Conservation (phyloP, 37 sponge, comb jelly and placozoan genomes). For the Ephydatia muelleri region DNA sequence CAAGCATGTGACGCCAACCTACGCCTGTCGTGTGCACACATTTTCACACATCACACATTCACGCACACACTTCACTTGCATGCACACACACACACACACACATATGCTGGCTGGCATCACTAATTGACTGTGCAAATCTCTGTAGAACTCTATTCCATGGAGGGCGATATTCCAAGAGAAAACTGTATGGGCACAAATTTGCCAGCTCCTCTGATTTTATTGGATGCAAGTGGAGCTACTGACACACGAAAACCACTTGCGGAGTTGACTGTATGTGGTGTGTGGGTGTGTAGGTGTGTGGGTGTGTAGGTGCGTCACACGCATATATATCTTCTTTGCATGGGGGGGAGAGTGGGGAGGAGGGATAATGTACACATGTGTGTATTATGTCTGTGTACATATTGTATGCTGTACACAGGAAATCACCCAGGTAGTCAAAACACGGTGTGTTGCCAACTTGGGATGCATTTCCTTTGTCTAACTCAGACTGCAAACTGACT, state of each 20-base stretch:
- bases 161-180: no score
- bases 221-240: neutral
- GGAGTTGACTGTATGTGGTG: constrained; percentile 5
- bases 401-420: no score
- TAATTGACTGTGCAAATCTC: neutral
- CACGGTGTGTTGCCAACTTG: no score
- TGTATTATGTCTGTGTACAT: no score
- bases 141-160: neutral
- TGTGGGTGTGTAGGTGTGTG: constrained; percentile 2
- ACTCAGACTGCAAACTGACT: neutral
- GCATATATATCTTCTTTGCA: no score
- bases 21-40: neutral
- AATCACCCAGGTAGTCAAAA: no score
- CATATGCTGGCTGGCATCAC: neutral
- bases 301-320: no score
- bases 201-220: neutral
- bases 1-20: no score
- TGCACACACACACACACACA: neutral
- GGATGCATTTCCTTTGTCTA: no score
- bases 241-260: neutral
- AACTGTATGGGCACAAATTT: neutral
- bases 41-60: neutral
- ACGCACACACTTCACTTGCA: neutral
- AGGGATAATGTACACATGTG: no score
- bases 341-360: no score